Base-by-base conservation (phyloP, 2,797 vertebrate genomes). In the Scarus forsteni region DNA sequence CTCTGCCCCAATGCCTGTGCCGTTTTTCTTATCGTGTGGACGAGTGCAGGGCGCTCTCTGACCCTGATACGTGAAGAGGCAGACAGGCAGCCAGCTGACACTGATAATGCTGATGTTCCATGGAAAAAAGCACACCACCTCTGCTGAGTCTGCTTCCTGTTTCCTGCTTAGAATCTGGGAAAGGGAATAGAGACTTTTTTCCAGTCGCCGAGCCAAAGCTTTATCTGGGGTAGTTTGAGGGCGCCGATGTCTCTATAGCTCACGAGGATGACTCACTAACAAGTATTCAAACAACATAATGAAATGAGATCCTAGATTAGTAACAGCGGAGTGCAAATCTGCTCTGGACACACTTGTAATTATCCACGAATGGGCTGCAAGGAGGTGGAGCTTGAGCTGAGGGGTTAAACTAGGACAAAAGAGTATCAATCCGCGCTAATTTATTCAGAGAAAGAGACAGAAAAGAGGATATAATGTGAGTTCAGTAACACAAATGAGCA, bases 101-200 rank as follows among this genome's bases (percentile, higher is more conserved):
- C 67, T 50, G 81, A 89, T 80, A 88, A 64, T 36, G 56, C 50
- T 82, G 61, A 84, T 83, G 79, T 83, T 66, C 11, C 7, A 5
- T 12, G 35, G 35, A 40, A 13, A 34, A 50, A 83, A 66, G 70
- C 11, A 14, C 6, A 38, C 34, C 13, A 34, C 46, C 40, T 61
- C 63, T 43, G 79, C 82, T 80, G 77, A 88, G 64, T 83, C 81
- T 27, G 73, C 79, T 88, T 93, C 92, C 91, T 74, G 70, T 84
- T 93, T 93, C 89, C 90, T 91, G 83, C 75, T 70, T 68, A 44
- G 65, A 56, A 83, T 34, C 34, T 56, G 63, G 43, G 46, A 60
- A 40, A 70, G 60, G n/a, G 62, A 54, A 15, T 14, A 11, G 42
- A 50, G n/a, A 27, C 39, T 51, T 62, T 60, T 85, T 75, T 85